Base-by-base conservation (phyloP, 2,888 invertebrate genomes). In the Brachynemurus nebulosus region DNA sequence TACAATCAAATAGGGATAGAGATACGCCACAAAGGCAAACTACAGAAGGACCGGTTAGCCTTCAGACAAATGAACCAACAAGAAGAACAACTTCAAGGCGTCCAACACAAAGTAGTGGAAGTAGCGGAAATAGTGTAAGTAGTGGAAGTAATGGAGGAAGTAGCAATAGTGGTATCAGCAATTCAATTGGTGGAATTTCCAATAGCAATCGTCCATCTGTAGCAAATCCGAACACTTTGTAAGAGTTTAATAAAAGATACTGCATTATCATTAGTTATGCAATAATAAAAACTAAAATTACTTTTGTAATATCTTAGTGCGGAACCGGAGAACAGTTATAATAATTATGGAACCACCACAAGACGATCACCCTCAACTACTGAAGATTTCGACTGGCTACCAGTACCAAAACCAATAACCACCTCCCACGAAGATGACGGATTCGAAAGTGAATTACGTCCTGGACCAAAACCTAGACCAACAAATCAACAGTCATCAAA, bases 401-500 rank as follows among this genome's bases (percentile, higher is more conserved):
- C 40, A 2, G 11, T 40, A 11, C 16, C 27, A 18, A 18, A 18
- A 20, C 40, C 40, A 2, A 17, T 40, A 16, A 14, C 12, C 12
- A 23, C 14, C 7, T 17, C 17, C 7, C 12, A 40, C 25, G 20
- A 21, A 7, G 40, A 40, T 16, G 40, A 40, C 4, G 40, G 40
- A 6, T 40, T 27, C 17, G 40, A 40, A 11, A 30, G 40, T 30
- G 40, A 40, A 11, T 40, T 40, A 17, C 25, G 27, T 3, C 37
- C 37, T 18, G 18, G 37, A 3, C 18, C 12, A 8, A 5, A n/a
- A 37, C 37, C 37, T n/a, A 37, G 8, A 18, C 37, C 37, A n/a
- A 12, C 37, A 18, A 37, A n/a, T 9, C 18, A 8, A 18, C 37
- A 12, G 2, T 37, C 37, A 4, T 16, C 12, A 16, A 7, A 11